These are phyloP conservation scores for Gryon sp. DNA, from an alignment of 1,140 invertebrate species.

Conservation along the genomic window DNA sequence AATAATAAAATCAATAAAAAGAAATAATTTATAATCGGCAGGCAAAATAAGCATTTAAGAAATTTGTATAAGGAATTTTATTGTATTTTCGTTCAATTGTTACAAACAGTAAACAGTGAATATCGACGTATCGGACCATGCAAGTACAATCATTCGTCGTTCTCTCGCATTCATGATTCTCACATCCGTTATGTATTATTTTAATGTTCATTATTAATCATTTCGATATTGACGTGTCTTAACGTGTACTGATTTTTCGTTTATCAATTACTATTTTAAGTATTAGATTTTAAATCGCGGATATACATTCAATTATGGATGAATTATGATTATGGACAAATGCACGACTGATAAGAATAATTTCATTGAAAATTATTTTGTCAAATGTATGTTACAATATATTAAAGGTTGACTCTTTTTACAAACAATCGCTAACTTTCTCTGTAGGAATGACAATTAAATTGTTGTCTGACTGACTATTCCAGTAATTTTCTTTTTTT, in stretches of 20 bases:
- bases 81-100: constrained; percentile 73
- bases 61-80: constrained; percentile 76
- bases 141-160: constrained; percentile 5
- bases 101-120: constrained; percentile 78
- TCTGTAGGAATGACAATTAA: constrained; percentile 2
- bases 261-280: constrained; percentile 56
- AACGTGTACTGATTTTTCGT: constrained; percentile 52
- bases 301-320: constrained; percentile 60
- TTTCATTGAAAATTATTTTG: constrained; percentile 16
- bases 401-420: constrained; percentile 5
- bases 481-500: constrained; percentile 2
- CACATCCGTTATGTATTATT: constrained; percentile 26
- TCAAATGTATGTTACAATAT: constrained; percentile 3
- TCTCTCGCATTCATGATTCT: constrained; percentile 18
- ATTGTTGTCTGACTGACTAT: constrained; percentile 8
- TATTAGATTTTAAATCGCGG: constrained; percentile 54
- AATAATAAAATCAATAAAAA: constrained; percentile 21
- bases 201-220: constrained; percentile 55
- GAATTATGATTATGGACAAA: constrained; percentile 61
- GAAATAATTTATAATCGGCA: too few species aligned
- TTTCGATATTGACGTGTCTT: constrained; percentile 57
- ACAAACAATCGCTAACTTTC: constrained; percentile 23
- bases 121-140: constrained; percentile 69
- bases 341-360: constrained; percentile 41
- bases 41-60: too few species aligned